Evolutionary conservation across 2,113 vertebrate species (phyloP).

Genomic region (Menura novaehollandiae): DNA sequence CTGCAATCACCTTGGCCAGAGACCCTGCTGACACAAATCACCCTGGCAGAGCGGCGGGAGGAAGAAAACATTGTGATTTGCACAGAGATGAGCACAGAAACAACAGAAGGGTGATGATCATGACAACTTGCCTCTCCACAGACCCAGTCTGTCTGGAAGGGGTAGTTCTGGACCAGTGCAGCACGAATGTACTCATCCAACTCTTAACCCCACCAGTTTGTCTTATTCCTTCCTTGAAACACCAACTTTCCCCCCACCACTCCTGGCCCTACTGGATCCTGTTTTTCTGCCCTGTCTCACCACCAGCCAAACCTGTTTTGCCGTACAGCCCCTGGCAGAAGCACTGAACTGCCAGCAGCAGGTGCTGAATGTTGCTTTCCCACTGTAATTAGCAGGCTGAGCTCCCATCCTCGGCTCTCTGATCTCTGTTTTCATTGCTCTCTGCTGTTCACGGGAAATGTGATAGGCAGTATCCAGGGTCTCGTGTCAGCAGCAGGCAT

Average conservation of each 20-base stretch:
- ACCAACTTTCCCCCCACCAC: not conserved
- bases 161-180: not conserved
- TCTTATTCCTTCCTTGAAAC: not conserved
- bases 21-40: conserved; percentile 49
- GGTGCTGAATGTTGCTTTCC: conserved; percentile 6
- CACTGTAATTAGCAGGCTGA: conserved; percentile 11
- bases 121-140: not conserved
- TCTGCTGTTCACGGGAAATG: conserved; percentile 22
- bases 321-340: not conserved
- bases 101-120: not conserved
- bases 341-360: not conserved
- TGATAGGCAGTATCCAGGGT: conserved; percentile 21
- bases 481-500: conserved; percentile 3
- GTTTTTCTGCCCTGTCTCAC: not conserved
- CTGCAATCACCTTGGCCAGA: conserved; percentile 55
- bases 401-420: not conserved
- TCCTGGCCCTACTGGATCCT: not conserved
- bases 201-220: not conserved
- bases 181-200: not conserved
- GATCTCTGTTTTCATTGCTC: conserved; percentile 39
- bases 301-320: not conserved
- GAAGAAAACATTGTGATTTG: not conserved
- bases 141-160: not conserved
- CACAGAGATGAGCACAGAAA: not conserved
- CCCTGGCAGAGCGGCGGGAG: not conserved